Percentiles rank a stretch among this genome's conserved stretches.
Conservation (phyloP, 2,888 invertebrate genomes). For the Rosalia funebris region DNA sequence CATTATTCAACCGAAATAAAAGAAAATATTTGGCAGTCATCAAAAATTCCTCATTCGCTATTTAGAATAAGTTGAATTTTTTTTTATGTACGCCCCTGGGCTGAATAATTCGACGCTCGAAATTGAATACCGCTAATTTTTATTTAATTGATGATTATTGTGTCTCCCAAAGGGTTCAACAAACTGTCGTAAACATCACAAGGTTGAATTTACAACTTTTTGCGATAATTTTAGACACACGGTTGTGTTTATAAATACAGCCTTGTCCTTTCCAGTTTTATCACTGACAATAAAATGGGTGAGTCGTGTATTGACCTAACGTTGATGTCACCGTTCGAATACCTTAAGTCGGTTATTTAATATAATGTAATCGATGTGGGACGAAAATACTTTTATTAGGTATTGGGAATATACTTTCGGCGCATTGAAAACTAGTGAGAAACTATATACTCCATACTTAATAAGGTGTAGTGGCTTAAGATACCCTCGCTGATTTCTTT, state of each 20-base stretch:
- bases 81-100: neutral
- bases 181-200: slow-evolving; percentile 24
- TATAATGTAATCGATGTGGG: too few relatives aligned
- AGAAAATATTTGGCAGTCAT: too few relatives aligned
- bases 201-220: slow-evolving; percentile 24
- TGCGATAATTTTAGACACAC: slow-evolving; percentile 2
- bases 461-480: too few relatives aligned
- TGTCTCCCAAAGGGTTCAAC: slow-evolving; percentile 18
- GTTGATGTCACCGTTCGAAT: slow-evolving; percentile 6
- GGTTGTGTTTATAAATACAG: slow-evolving; percentile 9
- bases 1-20: too few relatives aligned
- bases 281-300: neutral
- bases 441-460: too few relatives aligned
- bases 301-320: neutral
- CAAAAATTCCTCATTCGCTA: too few relatives aligned
- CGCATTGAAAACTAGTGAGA: too few relatives aligned
- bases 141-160: slow-evolving; percentile 9
- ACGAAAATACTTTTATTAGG: too few relatives aligned
- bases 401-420: too few relatives aligned
- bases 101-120: neutral
- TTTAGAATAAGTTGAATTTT: too few relatives aligned
- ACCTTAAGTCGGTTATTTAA: neutral
- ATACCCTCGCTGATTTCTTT: too few relatives aligned
- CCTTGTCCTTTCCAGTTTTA: slow-evolving; percentile 7
- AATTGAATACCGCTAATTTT: neutral